Evolutionary conservation across 1,140 invertebrate species (phyloP), one percentile per base, ranked within the genome.

Genomic region (Pseudachorutes palmiensis): DNA sequence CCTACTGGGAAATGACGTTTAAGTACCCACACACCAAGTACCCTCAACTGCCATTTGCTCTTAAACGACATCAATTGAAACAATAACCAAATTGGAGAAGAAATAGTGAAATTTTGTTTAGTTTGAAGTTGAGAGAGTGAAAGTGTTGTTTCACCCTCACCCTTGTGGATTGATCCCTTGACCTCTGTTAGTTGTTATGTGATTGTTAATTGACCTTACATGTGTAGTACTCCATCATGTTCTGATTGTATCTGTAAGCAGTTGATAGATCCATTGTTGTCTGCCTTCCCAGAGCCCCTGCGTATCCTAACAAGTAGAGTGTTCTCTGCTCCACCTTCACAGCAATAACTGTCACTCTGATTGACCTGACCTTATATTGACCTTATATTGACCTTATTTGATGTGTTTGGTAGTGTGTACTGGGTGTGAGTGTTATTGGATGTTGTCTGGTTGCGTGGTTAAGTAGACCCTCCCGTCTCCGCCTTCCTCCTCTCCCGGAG

Each of bases 151-250:
- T 55, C 24, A 5, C 24, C 12, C 51, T 55, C 9, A 55, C 12
- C 24, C 12, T 14, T 55, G 3, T 14, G 24, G 5, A 55, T 55
- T 12, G 12, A 55, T 14, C 9, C 24, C 5, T 55, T 55, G 14
- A 55, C 3, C 24, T 5, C 3, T 16, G 24, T 55, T 26, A 55
- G 24, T 12, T 14, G 12, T 55, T 16, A 26, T 12, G 14, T 45
- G n/a, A 45, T 45, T 45, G 36, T 67, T 49, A 67, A 36, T 33
- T 29, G 58, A 75, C 77, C 77, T 79, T 88, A 94, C 92, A 96
- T 78, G 92, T 94, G 77, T 96, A 96, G 82, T 95, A 96, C 82
- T 96, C 92, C 92, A 96, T 95, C 92, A 96, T 95, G 80, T 94
- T 94, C 76, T 94, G 92, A 80, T 94, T 96, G 83, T 96, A 96